A percentile compares a stretch with the other conserved stretches of the same genome.
These are phyloP conservation scores for Notarius lentiginosus DNA, from an alignment of 2,113 vertebrate genomes.

Conservation along the genomic window DNA sequence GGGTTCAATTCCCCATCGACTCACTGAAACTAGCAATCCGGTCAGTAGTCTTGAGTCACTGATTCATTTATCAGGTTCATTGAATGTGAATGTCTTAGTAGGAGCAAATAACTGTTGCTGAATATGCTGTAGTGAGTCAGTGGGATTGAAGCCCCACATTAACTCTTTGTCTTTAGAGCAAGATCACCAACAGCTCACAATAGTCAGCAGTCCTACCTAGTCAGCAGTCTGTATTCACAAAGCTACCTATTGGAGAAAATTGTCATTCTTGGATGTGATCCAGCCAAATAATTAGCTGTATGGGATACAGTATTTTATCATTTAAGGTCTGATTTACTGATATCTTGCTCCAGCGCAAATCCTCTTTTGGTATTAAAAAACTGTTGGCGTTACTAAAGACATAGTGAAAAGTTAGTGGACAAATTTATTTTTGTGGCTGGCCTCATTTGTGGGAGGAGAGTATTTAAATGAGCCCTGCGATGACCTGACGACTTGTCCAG, in stretches of 20 bases:
- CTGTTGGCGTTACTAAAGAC: too few species aligned
- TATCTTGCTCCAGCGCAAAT: too few species aligned
- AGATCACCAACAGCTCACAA: neutral
- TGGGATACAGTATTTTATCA: neutral
- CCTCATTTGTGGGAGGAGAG: too few species aligned
- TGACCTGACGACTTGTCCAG: too few species aligned
- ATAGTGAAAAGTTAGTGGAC: too few species aligned
- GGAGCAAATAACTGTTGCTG: neutral
- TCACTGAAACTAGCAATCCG: neutral
- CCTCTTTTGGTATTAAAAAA: too few species aligned
- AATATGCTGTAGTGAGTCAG: neutral
- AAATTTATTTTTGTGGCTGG: too few species aligned
- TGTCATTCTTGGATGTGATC: neutral
- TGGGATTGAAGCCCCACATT: neutral
- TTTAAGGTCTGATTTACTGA: neutral
- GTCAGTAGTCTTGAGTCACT: neutral
- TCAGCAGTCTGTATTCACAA: neutral
- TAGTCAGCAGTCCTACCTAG: too few species aligned
- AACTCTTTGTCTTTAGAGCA: neutral
- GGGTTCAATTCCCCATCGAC: neutral
- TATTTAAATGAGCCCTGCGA: too few species aligned
- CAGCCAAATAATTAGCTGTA: neutral
- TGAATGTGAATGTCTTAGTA: neutral
- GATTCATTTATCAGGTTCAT: neutral
- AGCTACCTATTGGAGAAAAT: neutral